Evolutionary conservation across 2,113 vertebrate genomes (phyloP), one percentile per base, ranked within the genome.

Genomic region (Poecile atricapillus): DNA sequence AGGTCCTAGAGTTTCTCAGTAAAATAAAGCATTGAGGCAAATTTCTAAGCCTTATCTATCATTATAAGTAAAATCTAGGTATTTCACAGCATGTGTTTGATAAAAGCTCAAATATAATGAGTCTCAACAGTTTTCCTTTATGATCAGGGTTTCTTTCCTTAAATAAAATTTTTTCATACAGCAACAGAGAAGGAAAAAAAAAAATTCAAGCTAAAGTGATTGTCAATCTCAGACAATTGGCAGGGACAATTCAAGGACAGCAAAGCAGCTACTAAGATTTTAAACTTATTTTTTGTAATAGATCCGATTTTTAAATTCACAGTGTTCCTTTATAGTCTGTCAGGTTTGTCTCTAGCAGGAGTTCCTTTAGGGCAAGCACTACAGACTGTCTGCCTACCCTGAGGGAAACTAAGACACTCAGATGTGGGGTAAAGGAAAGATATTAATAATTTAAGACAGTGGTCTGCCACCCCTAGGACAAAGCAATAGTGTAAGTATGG

Each of bases 391-490:
- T 79, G 58, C 86, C 83, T 93, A 75, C 92, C 90, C 95, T 93
- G 83, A 96, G 90, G 94, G 85, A 89, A 96, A 90, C 73, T 92
- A 82, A 95, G 83, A 70, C 60, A 78, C 56, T 91, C 93, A 90
- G 88, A 96, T 89, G 90, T 84, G 88, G 88, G 90, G 83, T 79
- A 95, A 95, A 91, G 47, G 46, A 89, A 92, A 90, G 37, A 78
- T 83, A 96, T 94, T 83, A 94, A 93, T 94, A 90, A 97, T 96
- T 93, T 90, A 96, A 83, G 69, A 89, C 87, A 78, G 20, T 35
- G 92, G 91, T 68, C 83, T 81, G 60, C 49, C 83, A 93, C 73
- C 58, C 41, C 85, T 62, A 41, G 73, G 68, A 96, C 64, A 83
- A 90, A 88, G 83, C 83, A 88, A 52, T 6, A 68, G 17, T 2